Conservation (phyloP, 2,113 vertebrate genomes). For the Gopherus flavomarginatus region DNA sequence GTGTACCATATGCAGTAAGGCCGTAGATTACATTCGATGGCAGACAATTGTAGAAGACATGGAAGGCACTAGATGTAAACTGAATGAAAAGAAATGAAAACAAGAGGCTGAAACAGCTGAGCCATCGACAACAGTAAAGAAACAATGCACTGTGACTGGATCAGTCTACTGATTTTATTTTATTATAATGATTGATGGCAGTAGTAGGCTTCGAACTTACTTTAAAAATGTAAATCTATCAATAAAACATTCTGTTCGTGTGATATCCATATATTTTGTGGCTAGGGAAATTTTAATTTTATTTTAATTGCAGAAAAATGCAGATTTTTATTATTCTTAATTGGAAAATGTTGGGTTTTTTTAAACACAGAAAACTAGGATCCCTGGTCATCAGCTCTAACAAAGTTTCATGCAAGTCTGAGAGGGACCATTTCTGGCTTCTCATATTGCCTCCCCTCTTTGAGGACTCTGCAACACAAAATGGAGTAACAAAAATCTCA, state of each 20-base stretch:
- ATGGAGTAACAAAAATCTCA: neutral
- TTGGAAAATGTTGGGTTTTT: neutral
- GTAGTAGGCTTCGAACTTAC: neutral
- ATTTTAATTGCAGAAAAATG: neutral
- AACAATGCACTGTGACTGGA: neutral
- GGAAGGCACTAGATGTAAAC: neutral
- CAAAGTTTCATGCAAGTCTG: rapidly evolving
- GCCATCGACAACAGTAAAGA: neutral
- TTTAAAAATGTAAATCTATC: neutral
- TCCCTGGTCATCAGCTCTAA: neutral
- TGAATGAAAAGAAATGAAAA: neutral
- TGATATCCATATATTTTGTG: neutral
- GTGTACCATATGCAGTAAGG: neutral
- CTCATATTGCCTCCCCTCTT: neutral
- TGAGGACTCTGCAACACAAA: neutral
- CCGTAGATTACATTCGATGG: neutral
- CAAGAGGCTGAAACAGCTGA: neutral
- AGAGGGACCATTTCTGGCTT: neutral
- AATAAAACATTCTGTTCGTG: neutral
- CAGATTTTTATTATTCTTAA: neutral
- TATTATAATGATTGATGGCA: neutral
- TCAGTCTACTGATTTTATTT: neutral
- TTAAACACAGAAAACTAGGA: neutral
- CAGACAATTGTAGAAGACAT: neutral
- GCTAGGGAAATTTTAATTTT: neutral